Percentiles rank a stretch among this genome's conserved stretches.
These are phyloP conservation scores for Cranoglanis bouderius DNA, from an alignment of 2,113 vertebrate genomes.

Conservation along the genomic window DNA sequence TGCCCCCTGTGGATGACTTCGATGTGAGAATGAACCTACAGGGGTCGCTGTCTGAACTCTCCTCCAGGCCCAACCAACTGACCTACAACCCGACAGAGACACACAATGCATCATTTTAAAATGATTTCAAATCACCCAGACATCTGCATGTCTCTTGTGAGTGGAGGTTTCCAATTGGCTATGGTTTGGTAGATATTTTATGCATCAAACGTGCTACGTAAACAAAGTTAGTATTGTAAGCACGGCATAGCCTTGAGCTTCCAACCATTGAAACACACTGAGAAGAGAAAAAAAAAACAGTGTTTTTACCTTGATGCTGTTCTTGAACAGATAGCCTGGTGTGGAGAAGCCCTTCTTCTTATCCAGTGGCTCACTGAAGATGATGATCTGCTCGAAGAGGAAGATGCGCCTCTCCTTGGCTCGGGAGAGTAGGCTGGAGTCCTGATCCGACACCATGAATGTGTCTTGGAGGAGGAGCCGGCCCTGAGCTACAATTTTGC, in stretches of 20 bases:
- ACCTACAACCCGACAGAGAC: constrained; percentile 71
- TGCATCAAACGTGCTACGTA: not conserved
- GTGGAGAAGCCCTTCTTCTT: constrained; percentile 97
- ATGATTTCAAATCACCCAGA: not conserved
- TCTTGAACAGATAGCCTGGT: constrained; percentile 96
- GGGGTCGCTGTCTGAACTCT: constrained; percentile 89
- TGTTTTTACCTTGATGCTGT: constrained; percentile 86
- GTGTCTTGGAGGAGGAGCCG: constrained; percentile 94
- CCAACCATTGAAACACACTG: not conserved
- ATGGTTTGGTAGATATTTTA: not conserved
- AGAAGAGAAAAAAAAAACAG: too few relatives aligned
- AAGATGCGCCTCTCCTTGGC: constrained; percentile 95
- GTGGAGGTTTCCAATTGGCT: not conserved
- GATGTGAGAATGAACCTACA: constrained; percentile 96
- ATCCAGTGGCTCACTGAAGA: constrained; percentile 97
- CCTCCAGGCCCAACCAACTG: constrained; percentile 95
- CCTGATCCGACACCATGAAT: constrained; percentile 93
- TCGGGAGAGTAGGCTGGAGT: constrained; percentile 87
- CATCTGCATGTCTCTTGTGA: not conserved
- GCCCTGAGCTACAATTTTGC: constrained; percentile 98
- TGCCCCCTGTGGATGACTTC: constrained; percentile 80
- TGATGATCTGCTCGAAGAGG: constrained; percentile 97
- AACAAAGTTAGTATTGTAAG: not conserved
- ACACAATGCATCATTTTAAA: not conserved
- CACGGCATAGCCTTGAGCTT: not conserved